These are phyloP conservation scores for Phasia obesa DNA, from an alignment of 2,888 invertebrate genomes.

Conservation along the genomic window DNA sequence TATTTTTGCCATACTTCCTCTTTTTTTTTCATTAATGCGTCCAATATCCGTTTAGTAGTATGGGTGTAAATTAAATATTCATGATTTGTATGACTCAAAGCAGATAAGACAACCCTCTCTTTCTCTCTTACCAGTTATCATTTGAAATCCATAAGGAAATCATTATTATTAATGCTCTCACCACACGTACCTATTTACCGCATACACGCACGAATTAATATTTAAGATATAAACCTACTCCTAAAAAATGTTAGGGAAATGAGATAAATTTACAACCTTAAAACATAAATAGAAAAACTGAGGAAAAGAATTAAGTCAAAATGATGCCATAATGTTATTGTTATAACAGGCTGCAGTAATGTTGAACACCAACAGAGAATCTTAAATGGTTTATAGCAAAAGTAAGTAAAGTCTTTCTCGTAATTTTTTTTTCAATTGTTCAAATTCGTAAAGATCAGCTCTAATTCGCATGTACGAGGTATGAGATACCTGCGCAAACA, in stretches of 20 bases:
- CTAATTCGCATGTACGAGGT: too few species aligned
- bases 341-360: slow-evolving; percentile 38
- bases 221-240: too few species aligned
- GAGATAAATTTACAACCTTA: slow-evolving; percentile 27
- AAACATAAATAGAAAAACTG: slow-evolving; percentile 54
- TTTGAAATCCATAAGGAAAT: slow-evolving; percentile 64
- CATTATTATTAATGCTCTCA: slow-evolving; percentile 39
- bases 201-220: too few species aligned
- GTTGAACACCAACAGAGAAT: slow-evolving; percentile 28
- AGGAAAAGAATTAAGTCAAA: slow-evolving; percentile 48
- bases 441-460: too few species aligned
- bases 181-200: too few species aligned
- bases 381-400: slow-evolving; percentile 20
- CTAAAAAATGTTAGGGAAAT: not conserved
- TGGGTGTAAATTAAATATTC: slow-evolving; percentile 79
- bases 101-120: slow-evolving; percentile 79
- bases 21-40: too few species aligned
- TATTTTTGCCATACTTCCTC: too few species aligned
- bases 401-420: not conserved
- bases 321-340: slow-evolving; percentile 54
- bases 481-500: too few species aligned
- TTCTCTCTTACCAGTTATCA: slow-evolving; percentile 69
- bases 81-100: slow-evolving; percentile 80
- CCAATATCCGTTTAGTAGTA: too few species aligned
- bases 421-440: not conserved